phyloP scores from a whole-genome alignment of 2,888 invertebrate species.

The Neoitamus cyanurus region DNA sequence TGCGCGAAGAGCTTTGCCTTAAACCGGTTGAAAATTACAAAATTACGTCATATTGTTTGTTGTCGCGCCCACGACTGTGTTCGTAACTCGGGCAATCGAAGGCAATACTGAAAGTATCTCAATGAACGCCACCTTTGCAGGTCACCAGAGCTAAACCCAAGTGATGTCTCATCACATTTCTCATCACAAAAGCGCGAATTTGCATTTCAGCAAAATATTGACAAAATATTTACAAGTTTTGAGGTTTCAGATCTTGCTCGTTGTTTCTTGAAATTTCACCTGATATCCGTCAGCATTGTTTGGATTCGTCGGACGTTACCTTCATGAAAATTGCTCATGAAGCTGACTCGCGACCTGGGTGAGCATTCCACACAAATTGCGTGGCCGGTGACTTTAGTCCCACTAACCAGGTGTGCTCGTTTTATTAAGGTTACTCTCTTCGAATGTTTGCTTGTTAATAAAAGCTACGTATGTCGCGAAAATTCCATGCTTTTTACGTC shows the following conservation, averaged over 20 bases:
- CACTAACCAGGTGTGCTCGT: not conserved
- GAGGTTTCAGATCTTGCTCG: not conserved
- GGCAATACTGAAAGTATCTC: not conserved
- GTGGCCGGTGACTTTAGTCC: not conserved
- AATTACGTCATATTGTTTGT: conserved; percentile 41
- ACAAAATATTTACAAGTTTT: not conserved
- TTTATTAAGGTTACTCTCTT: not conserved
- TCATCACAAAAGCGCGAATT: not conserved
- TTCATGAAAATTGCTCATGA: not conserved
- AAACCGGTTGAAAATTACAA: conserved; percentile 24
- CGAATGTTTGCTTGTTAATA: not conserved
- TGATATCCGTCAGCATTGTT: not conserved
- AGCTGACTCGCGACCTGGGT: not conserved
- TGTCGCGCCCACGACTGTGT: not conserved
- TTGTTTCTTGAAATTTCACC: not conserved
- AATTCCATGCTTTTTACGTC: not conserved
- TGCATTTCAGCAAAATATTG: not conserved
- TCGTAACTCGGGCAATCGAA: not conserved
- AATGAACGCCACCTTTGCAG: not conserved
- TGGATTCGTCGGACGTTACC: not conserved
- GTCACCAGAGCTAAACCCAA: not conserved
- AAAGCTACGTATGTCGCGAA: not conserved
- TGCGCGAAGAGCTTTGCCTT: not conserved
- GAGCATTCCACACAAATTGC: not conserved
- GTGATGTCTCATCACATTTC: not conserved